These are phyloP conservation scores for Timandra comae DNA, from an alignment of 2,888 invertebrate species.

Conservation along the genomic window DNA sequence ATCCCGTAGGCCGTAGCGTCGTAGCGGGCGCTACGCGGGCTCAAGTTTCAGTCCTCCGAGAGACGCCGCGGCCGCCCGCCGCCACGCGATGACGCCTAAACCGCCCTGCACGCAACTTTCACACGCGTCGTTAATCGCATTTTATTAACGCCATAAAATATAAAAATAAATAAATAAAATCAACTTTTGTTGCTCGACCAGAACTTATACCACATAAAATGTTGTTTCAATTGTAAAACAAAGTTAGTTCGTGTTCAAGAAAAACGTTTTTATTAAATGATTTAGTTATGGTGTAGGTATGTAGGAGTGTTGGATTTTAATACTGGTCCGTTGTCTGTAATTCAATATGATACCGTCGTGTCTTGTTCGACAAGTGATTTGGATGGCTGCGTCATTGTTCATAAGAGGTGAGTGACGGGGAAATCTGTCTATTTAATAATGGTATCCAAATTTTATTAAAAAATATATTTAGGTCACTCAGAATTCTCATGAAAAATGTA, in stretches of 20 bases:
- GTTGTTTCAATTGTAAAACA: slow-evolving; percentile 7
- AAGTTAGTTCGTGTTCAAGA: too few species aligned
- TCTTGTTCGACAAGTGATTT: slow-evolving; percentile 40
- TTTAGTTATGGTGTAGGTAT: slow-evolving; percentile 6
- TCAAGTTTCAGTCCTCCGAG: slow-evolving; percentile 43
- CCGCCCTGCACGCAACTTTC: slow-evolving; percentile 37
- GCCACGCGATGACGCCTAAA: slow-evolving; percentile 35
- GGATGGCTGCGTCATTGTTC: slow-evolving; percentile 44
- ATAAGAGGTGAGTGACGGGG: slow-evolving; percentile 47
- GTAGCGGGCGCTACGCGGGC: slow-evolving; percentile 30
- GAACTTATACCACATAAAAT: slow-evolving; percentile 1
- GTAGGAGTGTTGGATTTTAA: slow-evolving; percentile 21
- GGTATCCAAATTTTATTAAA: too few species aligned
- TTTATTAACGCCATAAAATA: slow-evolving; percentile 54
- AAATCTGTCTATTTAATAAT: too few species aligned
- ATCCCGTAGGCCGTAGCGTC: slow-evolving; percentile 28
- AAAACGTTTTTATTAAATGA: too few species aligned
- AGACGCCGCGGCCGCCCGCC: slow-evolving; percentile 44
- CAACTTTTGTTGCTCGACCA: slow-evolving; percentile 11
- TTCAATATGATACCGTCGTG: slow-evolving; percentile 35
- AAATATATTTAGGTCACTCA: too few species aligned
- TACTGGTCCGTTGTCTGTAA: slow-evolving; percentile 18
- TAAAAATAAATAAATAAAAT: slow-evolving; percentile 19
- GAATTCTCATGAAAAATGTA: too few species aligned
- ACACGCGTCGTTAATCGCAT: slow-evolving; percentile 50